Evolutionary conservation across 2,888 invertebrate species (phyloP).

Genomic region (Lobophora halterata): DNA sequence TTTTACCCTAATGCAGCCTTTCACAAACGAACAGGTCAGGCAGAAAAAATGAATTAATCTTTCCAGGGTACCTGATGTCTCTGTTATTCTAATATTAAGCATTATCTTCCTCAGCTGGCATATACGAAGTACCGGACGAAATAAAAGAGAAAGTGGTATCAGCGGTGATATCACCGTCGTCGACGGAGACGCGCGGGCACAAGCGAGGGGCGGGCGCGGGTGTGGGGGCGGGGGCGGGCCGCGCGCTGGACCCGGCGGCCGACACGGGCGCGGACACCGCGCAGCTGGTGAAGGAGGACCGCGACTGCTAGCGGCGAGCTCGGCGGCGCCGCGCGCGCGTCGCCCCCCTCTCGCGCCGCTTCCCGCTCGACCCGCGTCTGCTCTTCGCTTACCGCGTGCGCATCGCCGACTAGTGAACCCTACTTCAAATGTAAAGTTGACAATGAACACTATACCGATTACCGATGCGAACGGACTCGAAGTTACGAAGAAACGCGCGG

Average conservation of each 20-base stretch:
- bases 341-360: constrained; percentile 19
- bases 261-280: constrained; percentile 96
- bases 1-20: no score
- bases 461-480: background rate
- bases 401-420: background rate
- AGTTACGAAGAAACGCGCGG: background rate
- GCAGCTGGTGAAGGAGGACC: constrained; percentile 93
- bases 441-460: background rate
- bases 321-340: constrained; percentile 7
- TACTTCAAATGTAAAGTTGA: no score
- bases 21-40: no score
- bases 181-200: constrained; percentile 89
- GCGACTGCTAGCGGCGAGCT: constrained; percentile 66
- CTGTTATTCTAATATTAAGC: background rate
- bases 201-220: constrained; percentile 60
- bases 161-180: constrained; percentile 90
- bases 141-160: constrained; percentile 85
- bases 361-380: constrained; percentile 17
- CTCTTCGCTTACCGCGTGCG: constrained; percentile 13
- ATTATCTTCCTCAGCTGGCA: constrained; percentile 72
- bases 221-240: constrained; percentile 82
- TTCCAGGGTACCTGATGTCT: no score
- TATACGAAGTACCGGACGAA: constrained; percentile 91
- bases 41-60: no score
- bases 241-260: constrained; percentile 90